A percentile compares a stretch with the other conserved stretches of the same genome.
phyloP scores from a whole-genome alignment of 2,888 invertebrate species.

The Phytoseiulus persimilis region DNA sequence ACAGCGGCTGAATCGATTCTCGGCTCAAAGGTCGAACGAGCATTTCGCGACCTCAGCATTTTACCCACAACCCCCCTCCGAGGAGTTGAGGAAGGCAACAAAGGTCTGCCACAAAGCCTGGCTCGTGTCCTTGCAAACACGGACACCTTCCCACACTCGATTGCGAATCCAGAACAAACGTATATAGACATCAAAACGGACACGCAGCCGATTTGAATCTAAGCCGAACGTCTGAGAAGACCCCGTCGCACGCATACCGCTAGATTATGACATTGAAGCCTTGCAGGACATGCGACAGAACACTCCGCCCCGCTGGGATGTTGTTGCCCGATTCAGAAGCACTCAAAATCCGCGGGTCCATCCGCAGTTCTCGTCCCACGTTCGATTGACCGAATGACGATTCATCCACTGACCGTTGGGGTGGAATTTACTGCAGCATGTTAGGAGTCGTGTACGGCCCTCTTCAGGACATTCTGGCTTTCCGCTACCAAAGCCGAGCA shows the following conservation, averaged over 20 bases:
- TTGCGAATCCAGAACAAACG: not conserved
- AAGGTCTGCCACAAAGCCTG: not conserved
- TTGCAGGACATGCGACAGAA: not conserved
- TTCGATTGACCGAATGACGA: no score
- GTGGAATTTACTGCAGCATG: no score
- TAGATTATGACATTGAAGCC: not conserved
- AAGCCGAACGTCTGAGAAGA: not conserved
- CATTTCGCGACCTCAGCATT: not conserved
- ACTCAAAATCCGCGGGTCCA: no score
- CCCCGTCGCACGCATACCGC: not conserved
- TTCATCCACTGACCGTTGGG: no score
- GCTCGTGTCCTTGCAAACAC: not conserved
- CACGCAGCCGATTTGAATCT: not conserved
- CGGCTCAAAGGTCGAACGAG: not conserved
- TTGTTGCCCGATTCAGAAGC: no score
- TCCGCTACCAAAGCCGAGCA: not conserved
- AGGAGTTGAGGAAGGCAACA: not conserved
- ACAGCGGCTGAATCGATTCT: not conserved
- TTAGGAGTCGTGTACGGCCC: not conserved
- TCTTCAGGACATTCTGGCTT: not conserved
- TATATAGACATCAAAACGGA: not conserved
- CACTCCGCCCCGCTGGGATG: no score
- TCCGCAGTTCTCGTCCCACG: no score
- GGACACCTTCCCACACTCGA: not conserved
- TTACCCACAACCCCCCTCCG: not conserved